A percentile compares a stretch with the other conserved stretches of the same genome.
Evolutionary conservation across 2,113 vertebrate genomes (phyloP).

Genomic region (Paedocypris sp.): DNA sequence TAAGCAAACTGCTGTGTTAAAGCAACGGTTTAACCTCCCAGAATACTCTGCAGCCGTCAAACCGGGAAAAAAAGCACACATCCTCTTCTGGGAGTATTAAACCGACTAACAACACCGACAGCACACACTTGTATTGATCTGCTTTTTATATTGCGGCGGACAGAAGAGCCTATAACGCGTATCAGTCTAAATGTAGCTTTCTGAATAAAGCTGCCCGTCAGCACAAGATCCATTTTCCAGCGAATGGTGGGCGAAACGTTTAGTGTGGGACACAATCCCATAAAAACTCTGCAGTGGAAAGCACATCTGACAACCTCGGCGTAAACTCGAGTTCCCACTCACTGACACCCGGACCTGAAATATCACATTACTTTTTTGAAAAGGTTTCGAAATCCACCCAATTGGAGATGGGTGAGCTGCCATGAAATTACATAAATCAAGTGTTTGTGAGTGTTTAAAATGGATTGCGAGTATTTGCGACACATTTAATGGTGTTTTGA

Average conservation of each 20-base stretch:
- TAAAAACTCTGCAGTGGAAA: no score
- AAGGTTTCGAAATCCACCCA: background rate
- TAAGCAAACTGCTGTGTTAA: no score
- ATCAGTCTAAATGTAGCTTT: no score
- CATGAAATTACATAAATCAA: slow-evolving; percentile 13
- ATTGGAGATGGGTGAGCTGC: background rate
- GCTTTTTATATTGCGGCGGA: no score
- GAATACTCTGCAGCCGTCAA: background rate
- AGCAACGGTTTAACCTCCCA: background rate
- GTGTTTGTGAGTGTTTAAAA: slow-evolving; percentile 2
- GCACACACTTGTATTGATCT: no score
- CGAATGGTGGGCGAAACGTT: no score
- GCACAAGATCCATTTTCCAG: no score
- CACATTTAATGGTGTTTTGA: slow-evolving; percentile 1
- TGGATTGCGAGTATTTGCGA: background rate
- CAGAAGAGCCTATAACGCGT: no score
- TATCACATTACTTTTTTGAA: background rate
- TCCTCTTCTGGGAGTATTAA: no score
- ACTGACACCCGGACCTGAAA: background rate
- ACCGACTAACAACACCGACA: no score
- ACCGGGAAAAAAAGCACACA: background rate
- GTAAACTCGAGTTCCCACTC: background rate
- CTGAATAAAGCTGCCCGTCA: no score
- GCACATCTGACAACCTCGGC: background rate
- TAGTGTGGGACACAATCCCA: no score